These are phyloP conservation scores for Aphis gossypii DNA, from an alignment of 1,140 invertebrate species.

Conservation along the genomic window DNA sequence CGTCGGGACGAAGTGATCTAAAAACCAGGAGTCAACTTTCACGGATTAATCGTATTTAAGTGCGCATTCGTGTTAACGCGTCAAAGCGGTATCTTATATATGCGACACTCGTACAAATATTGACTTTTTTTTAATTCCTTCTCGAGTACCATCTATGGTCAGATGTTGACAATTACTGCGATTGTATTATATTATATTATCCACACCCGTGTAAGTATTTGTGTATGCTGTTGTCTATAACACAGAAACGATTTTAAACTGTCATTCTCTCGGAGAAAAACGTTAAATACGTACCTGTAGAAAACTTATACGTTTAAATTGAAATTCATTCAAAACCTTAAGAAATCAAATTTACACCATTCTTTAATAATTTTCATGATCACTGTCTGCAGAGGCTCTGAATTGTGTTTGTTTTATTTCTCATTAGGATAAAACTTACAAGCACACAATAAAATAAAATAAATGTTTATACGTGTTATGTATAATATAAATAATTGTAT, in stretches of 20 bases:
- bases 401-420: neutral
- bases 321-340: neutral
- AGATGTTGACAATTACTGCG: conserved; percentile 13
- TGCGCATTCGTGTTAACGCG: conserved; percentile 29
- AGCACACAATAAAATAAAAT: neutral
- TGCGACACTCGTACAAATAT: neutral
- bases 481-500: neutral
- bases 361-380: neutral
- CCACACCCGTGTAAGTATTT: neutral
- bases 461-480: neutral
- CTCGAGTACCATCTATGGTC: neutral
- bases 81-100: neutral
- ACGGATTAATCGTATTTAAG: conserved; percentile 1
- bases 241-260: conserved; percentile 12
- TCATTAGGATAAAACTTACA: neutral
- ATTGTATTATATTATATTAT: conserved; percentile 7
- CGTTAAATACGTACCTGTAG: neutral
- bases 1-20: neutral
- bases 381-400: neutral
- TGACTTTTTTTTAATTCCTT: neutral
- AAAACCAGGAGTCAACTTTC: neutral
- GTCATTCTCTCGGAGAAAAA: neutral
- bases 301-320: neutral
- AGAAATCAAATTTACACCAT: neutral
- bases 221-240: neutral